Evolutionary conservation across 2,797 vertebrate genomes (phyloP).

Genomic region (Furcifer pardalis): DNA sequence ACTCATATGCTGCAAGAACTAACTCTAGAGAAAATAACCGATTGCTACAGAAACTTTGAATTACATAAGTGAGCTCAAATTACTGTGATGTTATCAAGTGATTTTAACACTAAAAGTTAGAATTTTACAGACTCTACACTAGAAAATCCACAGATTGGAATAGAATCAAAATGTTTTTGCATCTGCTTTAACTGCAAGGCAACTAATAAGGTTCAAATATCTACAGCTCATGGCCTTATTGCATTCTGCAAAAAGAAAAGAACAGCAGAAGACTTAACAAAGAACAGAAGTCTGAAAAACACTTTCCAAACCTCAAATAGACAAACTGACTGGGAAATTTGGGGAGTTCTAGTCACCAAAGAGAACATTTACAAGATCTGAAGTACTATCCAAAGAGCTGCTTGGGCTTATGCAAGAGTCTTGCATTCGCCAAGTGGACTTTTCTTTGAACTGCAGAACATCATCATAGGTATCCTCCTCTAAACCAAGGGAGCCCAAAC

Average conservation of each 20-base stretch:
- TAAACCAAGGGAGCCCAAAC: too few relatives aligned
- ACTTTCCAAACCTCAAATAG: background rate
- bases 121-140: slow-evolving; percentile 35
- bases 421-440: background rate
- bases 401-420: background rate
- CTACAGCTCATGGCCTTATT: background rate
- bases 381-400: background rate
- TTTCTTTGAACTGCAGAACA: background rate
- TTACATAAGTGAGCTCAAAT: slow-evolving; percentile 41
- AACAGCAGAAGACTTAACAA: background rate
- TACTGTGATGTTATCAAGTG: slow-evolving; percentile 23
- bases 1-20: slow-evolving; percentile 53
- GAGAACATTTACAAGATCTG: background rate
- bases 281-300: background rate
- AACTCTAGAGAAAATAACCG: slow-evolving; percentile 49
- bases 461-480: too few relatives aligned
- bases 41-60: slow-evolving; percentile 5
- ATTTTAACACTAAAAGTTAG: slow-evolving; percentile 38
- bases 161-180: background rate
- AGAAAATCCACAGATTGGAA: slow-evolving; percentile 13
- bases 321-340: background rate
- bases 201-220: background rate
- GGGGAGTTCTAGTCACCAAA: background rate
- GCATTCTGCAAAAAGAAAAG: too few relatives aligned
- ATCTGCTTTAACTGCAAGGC: background rate